phyloP scores from a whole-genome alignment of 1,140 invertebrate genomes.

The Heliconius eleuchia region DNA sequence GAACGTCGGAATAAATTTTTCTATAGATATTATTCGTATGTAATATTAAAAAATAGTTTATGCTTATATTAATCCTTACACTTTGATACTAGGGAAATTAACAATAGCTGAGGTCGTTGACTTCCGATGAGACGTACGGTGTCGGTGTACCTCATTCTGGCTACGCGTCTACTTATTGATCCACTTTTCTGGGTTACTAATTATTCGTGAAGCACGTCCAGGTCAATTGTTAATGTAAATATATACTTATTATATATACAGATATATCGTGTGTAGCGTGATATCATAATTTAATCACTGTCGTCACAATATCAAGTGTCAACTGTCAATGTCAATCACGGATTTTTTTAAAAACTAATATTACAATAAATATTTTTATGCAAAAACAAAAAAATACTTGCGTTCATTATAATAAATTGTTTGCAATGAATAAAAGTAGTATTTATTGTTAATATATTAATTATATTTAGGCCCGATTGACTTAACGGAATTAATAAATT shows the following conservation, averaged over 20 bases:
- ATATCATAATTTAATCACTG: not conserved
- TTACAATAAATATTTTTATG: too few relatives aligned
- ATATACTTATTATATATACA: not conserved
- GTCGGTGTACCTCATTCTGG: conserved; percentile 13
- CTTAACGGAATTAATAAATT: too few relatives aligned
- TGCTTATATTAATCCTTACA: conserved; percentile 1
- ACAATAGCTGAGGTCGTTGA: conserved; percentile 36
- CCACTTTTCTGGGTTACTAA: conserved; percentile 20
- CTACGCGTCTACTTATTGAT: conserved; percentile 31
- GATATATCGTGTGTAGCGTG: not conserved
- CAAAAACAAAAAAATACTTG: too few relatives aligned
- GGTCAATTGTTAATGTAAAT: not conserved
- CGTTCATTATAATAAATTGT: too few relatives aligned
- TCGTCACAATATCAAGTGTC: not conserved
- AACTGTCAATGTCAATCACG: not conserved
- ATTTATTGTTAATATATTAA: too few relatives aligned
- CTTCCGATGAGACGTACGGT: conserved; percentile 14
- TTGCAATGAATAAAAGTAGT: too few relatives aligned
- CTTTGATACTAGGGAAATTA: conserved; percentile 23
- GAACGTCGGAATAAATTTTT: not conserved
- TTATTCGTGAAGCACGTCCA: not conserved
- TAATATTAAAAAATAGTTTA: not conserved
- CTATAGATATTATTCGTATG: not conserved
- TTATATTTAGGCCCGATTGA: too few relatives aligned
- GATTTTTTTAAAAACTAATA: not conserved